Evolutionary conservation across 1,140 invertebrate species (phyloP).

Genomic region (Calliphora vicina): DNA sequence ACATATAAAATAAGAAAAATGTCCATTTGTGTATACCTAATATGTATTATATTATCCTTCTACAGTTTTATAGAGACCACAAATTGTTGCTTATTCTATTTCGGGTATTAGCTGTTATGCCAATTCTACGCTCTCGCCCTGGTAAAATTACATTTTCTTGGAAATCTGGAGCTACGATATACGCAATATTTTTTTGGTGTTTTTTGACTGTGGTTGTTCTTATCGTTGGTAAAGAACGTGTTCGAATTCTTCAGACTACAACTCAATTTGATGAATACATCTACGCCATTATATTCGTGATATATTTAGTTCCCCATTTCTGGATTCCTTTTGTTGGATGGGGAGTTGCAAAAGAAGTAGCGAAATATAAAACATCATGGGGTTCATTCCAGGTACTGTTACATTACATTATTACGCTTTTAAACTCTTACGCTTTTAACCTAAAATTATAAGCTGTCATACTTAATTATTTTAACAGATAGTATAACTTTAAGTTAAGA

Average conservation of each 20-base stretch:
- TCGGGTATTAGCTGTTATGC: slow-evolving; percentile 69
- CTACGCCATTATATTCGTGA: slow-evolving; percentile 69
- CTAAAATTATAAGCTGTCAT: too few species aligned
- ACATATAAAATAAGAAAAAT: too few species aligned
- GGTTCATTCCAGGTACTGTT: slow-evolving; percentile 66
- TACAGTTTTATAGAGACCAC: slow-evolving; percentile 69
- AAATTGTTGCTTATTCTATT: slow-evolving; percentile 69
- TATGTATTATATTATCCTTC: too few species aligned
- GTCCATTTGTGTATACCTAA: too few species aligned
- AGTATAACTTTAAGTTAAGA: too few species aligned
- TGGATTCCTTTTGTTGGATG: slow-evolving; percentile 64
- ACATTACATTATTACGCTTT: too few species aligned
- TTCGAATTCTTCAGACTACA: slow-evolving; percentile 67
- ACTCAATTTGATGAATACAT: slow-evolving; percentile 72
- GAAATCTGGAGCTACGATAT: slow-evolving; percentile 67
- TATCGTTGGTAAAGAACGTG: slow-evolving; percentile 67
- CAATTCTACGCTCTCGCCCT: slow-evolving; percentile 66
- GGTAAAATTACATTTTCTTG: slow-evolving; percentile 68
- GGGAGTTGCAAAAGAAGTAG: slow-evolving; percentile 70
- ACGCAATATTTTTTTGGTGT: slow-evolving; percentile 69
- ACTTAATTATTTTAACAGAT: too few species aligned
- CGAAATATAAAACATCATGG: slow-evolving; percentile 71
- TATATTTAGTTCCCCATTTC: slow-evolving; percentile 71
- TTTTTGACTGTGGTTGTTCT: slow-evolving; percentile 66
- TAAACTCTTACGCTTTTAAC: too few species aligned